Evolutionary conservation across 1,140 invertebrate genomes (phyloP), one percentile per base, ranked within the genome.

Genomic region (Drosophila mojavensis): DNA sequence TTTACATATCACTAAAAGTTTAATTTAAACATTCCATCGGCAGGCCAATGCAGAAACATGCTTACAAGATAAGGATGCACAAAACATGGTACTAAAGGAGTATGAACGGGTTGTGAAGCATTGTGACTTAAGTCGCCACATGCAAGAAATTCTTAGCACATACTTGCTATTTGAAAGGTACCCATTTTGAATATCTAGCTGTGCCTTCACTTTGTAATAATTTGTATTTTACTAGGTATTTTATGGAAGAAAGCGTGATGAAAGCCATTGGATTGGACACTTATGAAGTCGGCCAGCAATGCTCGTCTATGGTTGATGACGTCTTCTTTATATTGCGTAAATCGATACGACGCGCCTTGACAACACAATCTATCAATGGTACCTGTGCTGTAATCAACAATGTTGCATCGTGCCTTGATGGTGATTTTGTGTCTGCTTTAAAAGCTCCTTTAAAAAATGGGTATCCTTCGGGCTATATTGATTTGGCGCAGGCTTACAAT

Each of bases 311-410:
- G 93, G 96, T 99, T 0, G 99, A 99, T 93, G 98, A 99, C 94
- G 96, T 99, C 3, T 99, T 99, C 93, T 99, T 98, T 91, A 98
- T 99, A 74, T 95, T 99, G 0, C 97, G 98, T 79, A 99, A 99
- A 93, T 98, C 97, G 90, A 96, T 99, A 39, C 95, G 97, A 82
- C 95, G 98, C 65, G 96, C 97, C 15, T 94, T 98, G 56, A 96
- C 96, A 6, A 98, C 96, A 85, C 96, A 96, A 79, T 99, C 96
- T 91, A 95, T 99, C 50, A 98, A 99, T 93, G 98, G 98, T 43
- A 96, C 98, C 50, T 99, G 99, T 94, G 98, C 98, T 33, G 97
- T 99, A 80, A 95, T 99, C 3, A 99, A 99, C 93, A 98, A 98
- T 93, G 97, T 97, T 1, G 96, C 96, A 81, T 95, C 96, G 1